Base-by-base conservation (phyloP, 2,113 vertebrate genomes). In the Peromyscus californicus region DNA sequence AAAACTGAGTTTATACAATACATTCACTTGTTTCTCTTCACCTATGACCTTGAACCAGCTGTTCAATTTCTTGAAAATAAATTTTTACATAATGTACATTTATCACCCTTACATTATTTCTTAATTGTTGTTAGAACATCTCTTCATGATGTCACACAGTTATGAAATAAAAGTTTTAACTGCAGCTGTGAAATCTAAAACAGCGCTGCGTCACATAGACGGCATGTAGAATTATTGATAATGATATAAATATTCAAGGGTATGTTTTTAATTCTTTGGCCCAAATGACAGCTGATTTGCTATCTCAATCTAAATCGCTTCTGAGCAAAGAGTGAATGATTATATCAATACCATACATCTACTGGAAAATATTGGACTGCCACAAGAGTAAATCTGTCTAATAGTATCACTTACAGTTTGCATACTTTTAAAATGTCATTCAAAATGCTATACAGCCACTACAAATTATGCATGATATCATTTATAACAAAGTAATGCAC, bases 51-150 rank as follows among this genome's bases (percentile, higher is more conserved):
- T 88, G 29, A 19, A 51, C 96, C 61, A 87, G 61, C 42, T 95
- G 16, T 95, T 95, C 59, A 92, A 96, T 96, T 94, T 91, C n/a
- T 93, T 94, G 31, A 59, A 94, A 96, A 93, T 96, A 85, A 86
- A 90, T 79, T 86, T 16, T 87, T 63, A 75, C 2, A 86, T 78
- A 87, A 92, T 96, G 67, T 48, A 72, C 80, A 93, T 82, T 91
- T 90, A 65, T 93, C 72, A 88, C 67, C 2, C 15, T 84, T 82
- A 70, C 1, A 78, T 6, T 48, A 11, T 70, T 7, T 79, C 67
- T 79, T 78, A 94, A 57, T 54, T 83, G 12, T 33, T 96, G 42
- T 97, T 54, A 54, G 54, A 92, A 33, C 15, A 84, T 89, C 36
- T 94, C 76, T 82, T 36, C 31, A 45, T 1, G 2, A 63, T 93